Percentiles rank a stretch among this genome's conserved stretches.
Evolutionary conservation across 2,113 vertebrate genomes (phyloP).

Genomic region (Elgaria multicarinata): DNA sequence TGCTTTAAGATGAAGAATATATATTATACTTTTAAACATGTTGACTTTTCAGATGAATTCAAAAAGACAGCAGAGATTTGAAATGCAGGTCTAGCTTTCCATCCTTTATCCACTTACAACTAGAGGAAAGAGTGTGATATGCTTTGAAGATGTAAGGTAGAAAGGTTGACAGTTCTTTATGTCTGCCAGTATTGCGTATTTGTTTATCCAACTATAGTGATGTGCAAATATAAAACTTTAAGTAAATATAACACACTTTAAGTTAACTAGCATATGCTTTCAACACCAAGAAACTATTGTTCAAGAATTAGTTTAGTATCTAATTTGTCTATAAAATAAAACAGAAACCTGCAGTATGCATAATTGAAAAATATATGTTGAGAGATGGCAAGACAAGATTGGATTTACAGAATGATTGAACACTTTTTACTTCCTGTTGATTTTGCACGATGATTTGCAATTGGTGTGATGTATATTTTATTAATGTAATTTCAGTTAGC

Average conservation of each 20-base stretch:
- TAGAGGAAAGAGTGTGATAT: background rate
- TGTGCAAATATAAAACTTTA: background rate
- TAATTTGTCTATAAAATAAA: background rate
- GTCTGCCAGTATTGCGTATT: background rate
- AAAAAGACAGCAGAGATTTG: background rate
- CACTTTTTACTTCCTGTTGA: background rate
- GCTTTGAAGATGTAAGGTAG: background rate
- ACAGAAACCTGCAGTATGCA: background rate
- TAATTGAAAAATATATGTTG: background rate
- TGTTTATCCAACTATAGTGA: background rate
- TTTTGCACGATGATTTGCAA: background rate
- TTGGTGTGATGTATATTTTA: background rate
- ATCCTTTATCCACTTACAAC: background rate
- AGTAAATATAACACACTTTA: background rate
- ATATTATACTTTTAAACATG: background rate
- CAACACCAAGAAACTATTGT: background rate
- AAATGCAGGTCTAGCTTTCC: background rate
- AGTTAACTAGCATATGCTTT: background rate
- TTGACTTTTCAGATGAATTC: background rate
- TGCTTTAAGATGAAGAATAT: background rate
- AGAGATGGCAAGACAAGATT: background rate
- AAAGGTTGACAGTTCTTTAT: background rate
- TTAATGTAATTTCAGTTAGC: background rate
- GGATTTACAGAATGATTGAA: background rate
- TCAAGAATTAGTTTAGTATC: background rate